Conservation (phyloP, 1,140 invertebrate species). For the Melitaea cinxia region DNA sequence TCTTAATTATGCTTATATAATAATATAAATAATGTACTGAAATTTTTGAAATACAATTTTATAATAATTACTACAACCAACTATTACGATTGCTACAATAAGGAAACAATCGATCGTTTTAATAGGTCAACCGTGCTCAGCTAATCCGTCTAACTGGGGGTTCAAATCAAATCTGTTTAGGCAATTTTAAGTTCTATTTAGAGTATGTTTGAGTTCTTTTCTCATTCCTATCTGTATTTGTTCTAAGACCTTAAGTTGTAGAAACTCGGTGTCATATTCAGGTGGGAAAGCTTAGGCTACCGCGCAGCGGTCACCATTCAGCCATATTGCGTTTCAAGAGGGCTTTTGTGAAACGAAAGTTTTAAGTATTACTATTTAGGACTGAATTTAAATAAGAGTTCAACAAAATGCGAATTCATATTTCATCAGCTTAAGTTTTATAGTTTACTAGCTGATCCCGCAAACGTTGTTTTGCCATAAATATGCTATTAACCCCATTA, state of each 20-base stretch:
- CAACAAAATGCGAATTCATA: too few species aligned
- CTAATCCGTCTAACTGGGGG: conserved; percentile 70
- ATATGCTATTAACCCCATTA: too few species aligned
- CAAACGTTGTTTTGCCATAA: too few species aligned
- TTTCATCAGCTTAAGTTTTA: too few species aligned
- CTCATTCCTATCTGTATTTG: conserved; percentile 33
- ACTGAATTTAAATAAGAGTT: neutral
- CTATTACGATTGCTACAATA: conserved; percentile 62
- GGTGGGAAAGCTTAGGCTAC: conserved; percentile 78
- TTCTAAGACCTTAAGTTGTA: conserved; percentile 51
- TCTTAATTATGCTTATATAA: neutral
- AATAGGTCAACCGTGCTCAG: conserved; percentile 77
- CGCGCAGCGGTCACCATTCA: conserved; percentile 68
- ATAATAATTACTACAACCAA: conserved; percentile 57
- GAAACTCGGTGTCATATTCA: conserved; percentile 72
- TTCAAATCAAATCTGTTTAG: conserved; percentile 46
- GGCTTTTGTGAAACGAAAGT: conserved; percentile 59
- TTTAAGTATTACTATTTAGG: conserved; percentile 21
- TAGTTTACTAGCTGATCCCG: too few species aligned
- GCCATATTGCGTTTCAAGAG: conserved; percentile 68
- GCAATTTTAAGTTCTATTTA: conserved; percentile 63
- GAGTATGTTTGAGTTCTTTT: conserved; percentile 50
- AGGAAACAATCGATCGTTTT: conserved; percentile 81
- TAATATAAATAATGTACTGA: neutral
- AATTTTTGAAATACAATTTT: conserved; percentile 17